Evolutionary conservation across 1,140 invertebrate species (phyloP).

Genomic region (Euura lappo): DNA sequence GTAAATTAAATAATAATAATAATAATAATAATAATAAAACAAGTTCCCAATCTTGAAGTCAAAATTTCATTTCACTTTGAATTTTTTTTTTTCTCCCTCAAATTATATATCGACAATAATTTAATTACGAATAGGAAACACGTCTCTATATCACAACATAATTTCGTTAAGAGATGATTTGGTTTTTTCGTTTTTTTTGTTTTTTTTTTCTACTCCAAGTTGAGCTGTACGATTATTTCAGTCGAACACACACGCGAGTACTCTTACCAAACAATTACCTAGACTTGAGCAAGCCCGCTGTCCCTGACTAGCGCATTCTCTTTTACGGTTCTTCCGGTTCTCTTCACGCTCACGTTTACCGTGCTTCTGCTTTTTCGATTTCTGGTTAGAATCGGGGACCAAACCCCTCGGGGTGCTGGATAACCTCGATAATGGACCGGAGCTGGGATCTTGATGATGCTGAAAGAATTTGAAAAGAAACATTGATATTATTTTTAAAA

Average conservation of each 20-base stretch:
- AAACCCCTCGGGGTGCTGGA: conserved; percentile 34
- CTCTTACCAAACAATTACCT: conserved; percentile 51
- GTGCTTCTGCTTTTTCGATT: conserved; percentile 24
- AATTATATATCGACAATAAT: too few species aligned
- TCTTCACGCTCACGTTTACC: conserved; percentile 48
- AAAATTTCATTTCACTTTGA: too few species aligned
- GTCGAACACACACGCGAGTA: conserved; percentile 57
- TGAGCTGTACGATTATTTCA: conserved; percentile 30
- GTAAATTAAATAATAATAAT: too few species aligned
- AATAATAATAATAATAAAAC: too few species aligned
- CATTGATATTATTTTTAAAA: not conserved
- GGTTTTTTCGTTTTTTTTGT: too few species aligned
- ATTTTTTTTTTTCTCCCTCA: too few species aligned
- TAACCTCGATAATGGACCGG: conserved; percentile 29
- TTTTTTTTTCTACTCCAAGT: not conserved
- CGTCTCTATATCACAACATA: too few species aligned
- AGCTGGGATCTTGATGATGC: conserved; percentile 23
- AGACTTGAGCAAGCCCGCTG: conserved; percentile 52
- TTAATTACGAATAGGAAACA: too few species aligned
- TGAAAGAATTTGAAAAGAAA: not conserved
- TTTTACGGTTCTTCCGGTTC: conserved; percentile 53
- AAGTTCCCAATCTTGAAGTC: too few species aligned
- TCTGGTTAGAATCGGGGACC: not conserved
- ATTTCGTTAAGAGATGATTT: too few species aligned
- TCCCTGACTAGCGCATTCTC: conserved; percentile 49